Conservation (phyloP, 1,140 invertebrate species). For the Drosophila lacteicornis region DNA sequence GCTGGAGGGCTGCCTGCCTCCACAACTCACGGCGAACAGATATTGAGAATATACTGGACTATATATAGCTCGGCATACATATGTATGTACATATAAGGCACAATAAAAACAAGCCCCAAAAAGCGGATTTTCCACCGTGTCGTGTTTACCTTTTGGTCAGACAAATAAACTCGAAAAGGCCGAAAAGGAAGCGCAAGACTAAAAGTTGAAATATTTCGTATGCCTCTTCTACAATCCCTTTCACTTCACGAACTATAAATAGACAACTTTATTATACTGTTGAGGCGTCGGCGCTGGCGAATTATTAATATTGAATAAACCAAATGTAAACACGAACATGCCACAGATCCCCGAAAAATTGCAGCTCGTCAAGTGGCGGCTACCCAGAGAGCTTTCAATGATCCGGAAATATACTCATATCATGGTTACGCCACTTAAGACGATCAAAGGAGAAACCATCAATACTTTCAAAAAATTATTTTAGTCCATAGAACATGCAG, state of each 20-base stretch:
- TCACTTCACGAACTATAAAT: constrained; percentile 17
- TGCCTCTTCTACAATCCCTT: constrained; percentile 3
- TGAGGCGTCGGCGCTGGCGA: not conserved
- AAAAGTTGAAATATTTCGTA: constrained; percentile 22
- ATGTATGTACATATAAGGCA: constrained; percentile 11
- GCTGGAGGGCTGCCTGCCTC: constrained; percentile 22
- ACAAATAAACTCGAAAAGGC: constrained; percentile 38
- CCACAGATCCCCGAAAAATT: constrained; percentile 7
- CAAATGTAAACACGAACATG: constrained; percentile 7
- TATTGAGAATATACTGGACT: constrained; percentile 22
- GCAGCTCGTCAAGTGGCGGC: constrained; percentile 15
- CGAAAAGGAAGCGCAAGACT: constrained; percentile 26
- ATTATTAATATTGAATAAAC: constrained; percentile 41
- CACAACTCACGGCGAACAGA: constrained; percentile 10
- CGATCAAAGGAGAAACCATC: not conserved
- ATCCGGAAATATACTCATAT: not conserved
- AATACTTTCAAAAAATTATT: not conserved
- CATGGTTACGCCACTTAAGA: not conserved
- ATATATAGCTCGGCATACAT: constrained; percentile 8
- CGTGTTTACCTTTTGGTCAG: constrained; percentile 44
- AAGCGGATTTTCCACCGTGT: constrained; percentile 37
- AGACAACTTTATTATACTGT: constrained; percentile 27
- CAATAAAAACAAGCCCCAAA: constrained; percentile 33
- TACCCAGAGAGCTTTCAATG: not conserved
- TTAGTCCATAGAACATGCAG: not conserved